Evolutionary conservation across 2,113 vertebrate genomes (phyloP).

Genomic region (Xiphorhynchus elegans): DNA sequence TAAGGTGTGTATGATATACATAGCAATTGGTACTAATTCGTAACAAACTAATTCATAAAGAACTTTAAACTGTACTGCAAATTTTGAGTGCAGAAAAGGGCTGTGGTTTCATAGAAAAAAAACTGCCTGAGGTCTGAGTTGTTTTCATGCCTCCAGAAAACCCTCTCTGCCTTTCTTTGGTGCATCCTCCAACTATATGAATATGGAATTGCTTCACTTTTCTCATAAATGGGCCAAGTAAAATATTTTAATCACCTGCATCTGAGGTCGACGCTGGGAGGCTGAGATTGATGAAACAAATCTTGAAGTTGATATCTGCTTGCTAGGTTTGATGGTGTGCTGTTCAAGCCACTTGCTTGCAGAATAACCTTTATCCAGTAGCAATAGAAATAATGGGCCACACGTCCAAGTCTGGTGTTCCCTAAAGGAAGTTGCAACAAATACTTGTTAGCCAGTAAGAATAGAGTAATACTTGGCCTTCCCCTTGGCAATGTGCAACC

Average conservation of each 20-base stretch:
- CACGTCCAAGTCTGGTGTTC: not conserved
- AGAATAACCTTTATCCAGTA: not conserved
- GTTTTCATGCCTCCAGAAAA: not conserved
- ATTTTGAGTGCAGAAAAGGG: not conserved
- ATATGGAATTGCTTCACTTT: not conserved
- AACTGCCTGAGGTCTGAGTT: not conserved
- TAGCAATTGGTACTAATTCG: not conserved
- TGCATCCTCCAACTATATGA: not conserved
- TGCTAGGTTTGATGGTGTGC: not conserved
- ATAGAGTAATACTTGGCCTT: not conserved
- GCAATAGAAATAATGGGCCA: not conserved
- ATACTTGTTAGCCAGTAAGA: not conserved
- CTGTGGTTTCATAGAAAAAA: not conserved
- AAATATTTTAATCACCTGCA: not conserved
- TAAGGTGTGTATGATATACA: fast-evolving
- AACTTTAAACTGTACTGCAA: not conserved
- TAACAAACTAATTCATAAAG: not conserved
- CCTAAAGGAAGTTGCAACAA: not conserved
- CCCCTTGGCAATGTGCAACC: not conserved
- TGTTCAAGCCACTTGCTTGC: not conserved
- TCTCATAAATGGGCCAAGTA: not conserved
- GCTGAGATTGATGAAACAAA: not conserved
- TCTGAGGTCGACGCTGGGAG: not conserved
- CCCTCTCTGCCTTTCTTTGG: not conserved
- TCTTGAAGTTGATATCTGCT: not conserved